Conservation (phyloP, 2,797 vertebrate species). For the Hozukius guyotensis region DNA sequence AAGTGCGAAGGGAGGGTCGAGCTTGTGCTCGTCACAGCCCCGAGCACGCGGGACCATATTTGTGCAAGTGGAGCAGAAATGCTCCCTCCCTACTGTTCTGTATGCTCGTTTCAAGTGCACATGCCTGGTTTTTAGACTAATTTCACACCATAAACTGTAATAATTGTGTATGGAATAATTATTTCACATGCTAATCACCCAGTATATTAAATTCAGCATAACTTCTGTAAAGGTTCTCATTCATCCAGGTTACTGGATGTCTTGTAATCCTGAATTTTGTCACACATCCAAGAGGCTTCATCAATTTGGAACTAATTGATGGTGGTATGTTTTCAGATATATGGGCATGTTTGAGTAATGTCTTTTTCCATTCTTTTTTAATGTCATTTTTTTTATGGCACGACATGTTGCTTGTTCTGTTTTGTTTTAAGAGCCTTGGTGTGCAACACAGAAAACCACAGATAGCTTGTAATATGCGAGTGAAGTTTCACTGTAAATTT, state of each 20-base stretch:
- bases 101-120: neutral
- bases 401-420: neutral
- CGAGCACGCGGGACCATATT: neutral
- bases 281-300: neutral
- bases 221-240: no score
- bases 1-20: neutral
- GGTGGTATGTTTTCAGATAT: neutral
- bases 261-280: no score
- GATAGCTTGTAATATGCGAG: neutral
- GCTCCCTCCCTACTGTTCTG: neutral
- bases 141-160: no score
- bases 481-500: neutral
- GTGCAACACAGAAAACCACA: neutral
- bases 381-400: neutral
- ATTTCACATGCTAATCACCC: no score
- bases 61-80: neutral
- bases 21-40: neutral
- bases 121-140: neutral
- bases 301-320: neutral
- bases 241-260: no score
- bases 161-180: no score
- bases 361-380: no score
- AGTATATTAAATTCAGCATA: no score
- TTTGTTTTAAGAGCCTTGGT: neutral
- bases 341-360: neutral